Evolutionary conservation across 53 echinoderm and acorn worm genomes (phyloP).

Genomic region (Luidia sarsii): DNA sequence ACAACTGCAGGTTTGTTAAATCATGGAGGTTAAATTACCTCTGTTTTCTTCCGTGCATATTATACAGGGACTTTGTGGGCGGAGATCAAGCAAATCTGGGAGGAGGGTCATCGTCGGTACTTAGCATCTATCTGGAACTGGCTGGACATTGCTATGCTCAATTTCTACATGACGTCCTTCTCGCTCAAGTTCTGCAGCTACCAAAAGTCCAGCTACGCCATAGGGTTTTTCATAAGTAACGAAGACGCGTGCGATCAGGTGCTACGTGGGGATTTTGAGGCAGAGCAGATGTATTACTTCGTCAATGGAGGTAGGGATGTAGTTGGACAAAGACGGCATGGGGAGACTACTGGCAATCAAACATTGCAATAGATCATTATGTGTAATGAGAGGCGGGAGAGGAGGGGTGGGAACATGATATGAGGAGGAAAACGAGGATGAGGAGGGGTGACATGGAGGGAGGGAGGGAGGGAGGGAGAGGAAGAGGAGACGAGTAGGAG

Average conservation of each 20-base stretch:
- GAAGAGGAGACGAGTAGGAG: no score
- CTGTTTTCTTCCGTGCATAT: background rate
- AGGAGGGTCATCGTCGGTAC: slow-evolving; percentile 79
- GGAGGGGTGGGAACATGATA: no score
- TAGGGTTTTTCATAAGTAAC: slow-evolving; percentile 54
- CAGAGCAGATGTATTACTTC: slow-evolving; percentile 33
- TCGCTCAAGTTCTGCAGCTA: slow-evolving; percentile 65
- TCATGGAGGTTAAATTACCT: background rate
- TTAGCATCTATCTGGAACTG: slow-evolving; percentile 93
- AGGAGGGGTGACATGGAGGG: no score
- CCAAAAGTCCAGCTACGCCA: slow-evolving; percentile 39
- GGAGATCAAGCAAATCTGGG: slow-evolving; percentile 94
- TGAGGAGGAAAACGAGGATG: no score
- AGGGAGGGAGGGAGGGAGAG: no score
- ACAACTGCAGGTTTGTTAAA: no score
- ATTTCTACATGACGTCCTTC: slow-evolving; percentile 82
- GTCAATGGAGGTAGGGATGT: slow-evolving; percentile 30
- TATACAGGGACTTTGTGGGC: slow-evolving; percentile 91
- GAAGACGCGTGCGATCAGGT: slow-evolving; percentile 25
- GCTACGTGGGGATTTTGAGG: background rate
- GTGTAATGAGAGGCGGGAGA: no score
- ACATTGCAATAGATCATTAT: background rate
- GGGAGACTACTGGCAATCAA: background rate
- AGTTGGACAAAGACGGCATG: no score
- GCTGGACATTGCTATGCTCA: slow-evolving; percentile 95